phyloP scores from a whole-genome alignment of 2,888 invertebrate genomes.

The Mythimna loreyi region DNA sequence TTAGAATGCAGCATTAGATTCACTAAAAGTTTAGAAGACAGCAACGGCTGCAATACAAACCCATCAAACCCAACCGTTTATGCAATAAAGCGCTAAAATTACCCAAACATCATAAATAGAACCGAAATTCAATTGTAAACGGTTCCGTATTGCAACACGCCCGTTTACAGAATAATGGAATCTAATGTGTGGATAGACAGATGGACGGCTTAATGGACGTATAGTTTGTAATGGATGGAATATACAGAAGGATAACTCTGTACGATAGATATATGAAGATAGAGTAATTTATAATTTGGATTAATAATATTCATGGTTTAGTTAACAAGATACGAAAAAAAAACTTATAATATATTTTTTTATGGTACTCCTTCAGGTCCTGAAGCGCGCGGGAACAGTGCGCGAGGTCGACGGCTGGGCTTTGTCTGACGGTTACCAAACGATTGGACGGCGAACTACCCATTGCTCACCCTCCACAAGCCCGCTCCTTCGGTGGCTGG shows the following conservation, averaged over 20 bases:
- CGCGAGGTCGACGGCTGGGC: no score
- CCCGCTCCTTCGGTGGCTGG: no score
- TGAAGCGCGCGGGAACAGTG: no score
- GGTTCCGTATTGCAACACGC: constrained; percentile 59
- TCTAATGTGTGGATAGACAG: constrained; percentile 59
- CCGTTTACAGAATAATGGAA: constrained; percentile 57
- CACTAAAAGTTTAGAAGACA: background rate
- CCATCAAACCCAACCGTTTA: constrained; percentile 12
- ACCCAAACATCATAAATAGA: constrained; percentile 49
- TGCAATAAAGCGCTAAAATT: constrained; percentile 34
- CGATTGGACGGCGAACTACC: no score
- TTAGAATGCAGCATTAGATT: background rate
- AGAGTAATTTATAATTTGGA: no score
- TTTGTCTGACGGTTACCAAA: no score
- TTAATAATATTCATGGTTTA: no score
- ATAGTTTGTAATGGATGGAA: background rate
- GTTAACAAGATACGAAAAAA: no score
- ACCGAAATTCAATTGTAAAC: constrained; percentile 36
- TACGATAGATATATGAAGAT: background rate
- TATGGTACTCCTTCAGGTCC: no score
- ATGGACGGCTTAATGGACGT: constrained; percentile 62
- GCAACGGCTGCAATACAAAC: background rate
- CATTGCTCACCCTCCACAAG: no score
- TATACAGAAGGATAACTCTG: constrained; percentile 24
- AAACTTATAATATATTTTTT: no score